Percentiles rank a stretch among this genome's conserved stretches.
Evolutionary conservation across 2,797 vertebrate species (phyloP).

Genomic region (Chrysocyon brachyurus): DNA sequence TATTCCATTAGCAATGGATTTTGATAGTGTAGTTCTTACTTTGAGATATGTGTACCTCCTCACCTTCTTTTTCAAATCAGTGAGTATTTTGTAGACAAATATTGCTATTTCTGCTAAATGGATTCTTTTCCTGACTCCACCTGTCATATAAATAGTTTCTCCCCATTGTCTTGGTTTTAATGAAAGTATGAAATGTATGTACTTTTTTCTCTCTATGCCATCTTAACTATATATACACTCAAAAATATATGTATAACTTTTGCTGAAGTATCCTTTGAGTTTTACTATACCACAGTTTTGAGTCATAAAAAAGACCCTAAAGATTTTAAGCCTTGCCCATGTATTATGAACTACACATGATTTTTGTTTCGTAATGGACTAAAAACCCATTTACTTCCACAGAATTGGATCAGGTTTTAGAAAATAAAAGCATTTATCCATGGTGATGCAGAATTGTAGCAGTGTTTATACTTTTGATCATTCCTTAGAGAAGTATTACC

Average conservation of each 20-base stretch:
- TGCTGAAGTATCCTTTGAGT: conserved; percentile 41
- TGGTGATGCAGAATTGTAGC: conserved; percentile 74
- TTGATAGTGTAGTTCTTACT: conserved; percentile 6
- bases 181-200: background rate
- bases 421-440: conserved; percentile 79
- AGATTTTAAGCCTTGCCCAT: conserved; percentile 67
- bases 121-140: background rate
- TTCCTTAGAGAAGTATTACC: conserved; percentile 73
- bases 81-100: background rate
- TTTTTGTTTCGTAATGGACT: conserved; percentile 69
- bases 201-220: background rate
- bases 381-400: conserved; percentile 73
- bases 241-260: conserved; percentile 52
- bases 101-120: background rate
- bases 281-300: conserved; percentile 46
- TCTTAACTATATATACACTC: background rate
- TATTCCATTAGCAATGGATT: background rate
- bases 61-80: background rate
- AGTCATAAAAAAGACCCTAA: conserved; percentile 59
- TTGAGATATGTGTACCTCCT: conserved; percentile 3
- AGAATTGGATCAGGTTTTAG: conserved; percentile 72
- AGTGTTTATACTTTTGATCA: conserved; percentile 76
- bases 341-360: conserved; percentile 64
- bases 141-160: background rate
- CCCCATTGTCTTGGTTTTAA: background rate